phyloP scores from a whole-genome alignment of 2,888 invertebrate genomes.

The Endotricha flammealis region DNA sequence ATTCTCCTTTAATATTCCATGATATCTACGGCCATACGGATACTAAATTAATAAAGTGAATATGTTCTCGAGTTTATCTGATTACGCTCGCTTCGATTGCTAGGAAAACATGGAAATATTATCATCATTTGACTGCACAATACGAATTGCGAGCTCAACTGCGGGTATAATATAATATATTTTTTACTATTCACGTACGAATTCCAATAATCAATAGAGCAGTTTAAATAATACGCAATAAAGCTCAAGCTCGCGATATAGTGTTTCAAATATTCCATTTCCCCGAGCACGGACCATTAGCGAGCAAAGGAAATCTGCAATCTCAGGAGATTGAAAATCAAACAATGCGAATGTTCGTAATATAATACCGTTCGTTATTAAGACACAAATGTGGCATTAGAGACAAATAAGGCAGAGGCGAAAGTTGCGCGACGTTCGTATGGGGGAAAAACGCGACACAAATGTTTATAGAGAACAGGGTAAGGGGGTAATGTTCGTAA shows the following conservation, averaged over 20 bases:
- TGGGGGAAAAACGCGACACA: conserved; percentile 48
- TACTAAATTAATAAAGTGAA: not conserved
- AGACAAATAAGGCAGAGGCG: conserved; percentile 56
- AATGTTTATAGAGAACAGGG: conserved; percentile 66
- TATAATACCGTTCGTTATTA: conserved; percentile 70
- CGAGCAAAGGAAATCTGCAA: conserved; percentile 53
- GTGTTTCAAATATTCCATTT: conserved; percentile 54
- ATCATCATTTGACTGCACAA: conserved; percentile 55
- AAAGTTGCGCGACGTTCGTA: conserved; percentile 34
- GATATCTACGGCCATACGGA: conserved; percentile 2
- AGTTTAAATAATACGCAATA: conserved; percentile 51
- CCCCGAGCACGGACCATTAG: conserved; percentile 51
- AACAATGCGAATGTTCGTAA: conserved; percentile 63
- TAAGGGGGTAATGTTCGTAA: conserved; percentile 68
- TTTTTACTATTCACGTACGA: no score
- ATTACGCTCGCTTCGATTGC: conserved; percentile 35
- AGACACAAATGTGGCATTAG: conserved; percentile 70
- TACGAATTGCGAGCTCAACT: no score
- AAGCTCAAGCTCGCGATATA: conserved; percentile 37
- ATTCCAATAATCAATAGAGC: conserved; percentile 43
- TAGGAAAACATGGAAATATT: conserved; percentile 56
- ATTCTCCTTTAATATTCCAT: conserved; percentile 8
- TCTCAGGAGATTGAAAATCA: conserved; percentile 67
- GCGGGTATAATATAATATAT: no score
- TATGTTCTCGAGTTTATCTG: conserved; percentile 1